These are phyloP conservation scores for Atta cephalotes DNA, from an alignment of 1,140 invertebrate genomes.

Conservation along the genomic window DNA sequence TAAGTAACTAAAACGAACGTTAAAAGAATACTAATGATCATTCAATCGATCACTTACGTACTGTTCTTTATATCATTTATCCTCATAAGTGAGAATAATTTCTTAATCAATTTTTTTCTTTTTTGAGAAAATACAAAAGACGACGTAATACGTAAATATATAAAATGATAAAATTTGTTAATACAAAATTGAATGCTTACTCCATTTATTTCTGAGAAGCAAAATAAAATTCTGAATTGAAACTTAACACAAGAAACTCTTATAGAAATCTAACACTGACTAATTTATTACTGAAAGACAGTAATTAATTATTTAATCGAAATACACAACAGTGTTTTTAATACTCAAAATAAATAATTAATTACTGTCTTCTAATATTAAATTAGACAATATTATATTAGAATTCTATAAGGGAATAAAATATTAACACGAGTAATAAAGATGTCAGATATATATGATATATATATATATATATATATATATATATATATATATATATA, in stretches of 20 bases:
- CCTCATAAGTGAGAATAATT: neutral
- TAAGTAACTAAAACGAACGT: conserved; percentile 68
- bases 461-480: too few relatives aligned
- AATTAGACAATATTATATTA: too few relatives aligned
- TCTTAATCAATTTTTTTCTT: neutral
- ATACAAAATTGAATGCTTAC: neutral
- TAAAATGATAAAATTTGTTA: neutral
- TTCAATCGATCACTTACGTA: conserved; percentile 1
- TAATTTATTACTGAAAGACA: too few relatives aligned
- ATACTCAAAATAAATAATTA: too few relatives aligned
- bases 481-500: too few relatives aligned
- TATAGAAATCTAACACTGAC: too few relatives aligned
- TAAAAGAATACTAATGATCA: conserved; percentile 19
- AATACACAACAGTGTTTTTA: too few relatives aligned
- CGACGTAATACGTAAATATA: neutral
- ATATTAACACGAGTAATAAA: conserved; percentile 2
- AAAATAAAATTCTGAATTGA: neutral
- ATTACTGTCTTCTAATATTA: too few relatives aligned
- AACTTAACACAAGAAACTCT: too few relatives aligned
- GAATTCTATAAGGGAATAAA: neutral
- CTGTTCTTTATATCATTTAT: neutral
- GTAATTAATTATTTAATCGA: too few relatives aligned
- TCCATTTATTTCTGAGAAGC: neutral
- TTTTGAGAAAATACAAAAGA: neutral
- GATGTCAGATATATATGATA: neutral